Conservation (phyloP, 2,113 vertebrate species). For the Apteryx mantelli region DNA sequence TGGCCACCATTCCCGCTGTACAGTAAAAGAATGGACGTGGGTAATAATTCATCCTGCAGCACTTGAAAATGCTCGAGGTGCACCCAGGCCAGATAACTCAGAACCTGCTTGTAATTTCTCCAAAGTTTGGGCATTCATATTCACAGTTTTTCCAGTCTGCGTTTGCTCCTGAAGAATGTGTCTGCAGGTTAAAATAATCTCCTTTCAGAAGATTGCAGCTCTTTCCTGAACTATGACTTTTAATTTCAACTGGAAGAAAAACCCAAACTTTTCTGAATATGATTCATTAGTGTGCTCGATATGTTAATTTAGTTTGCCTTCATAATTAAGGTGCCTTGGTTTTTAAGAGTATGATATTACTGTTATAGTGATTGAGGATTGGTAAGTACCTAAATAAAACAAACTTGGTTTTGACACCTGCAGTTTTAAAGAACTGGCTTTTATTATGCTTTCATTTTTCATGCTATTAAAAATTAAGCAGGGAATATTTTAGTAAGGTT, state of each 20-base stretch:
- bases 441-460: slow-evolving; percentile 19
- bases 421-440: neutral
- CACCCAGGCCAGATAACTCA: slow-evolving; percentile 8
- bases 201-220: neutral
- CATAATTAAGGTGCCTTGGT: slow-evolving; percentile 16
- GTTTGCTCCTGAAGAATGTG: neutral
- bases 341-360: neutral
- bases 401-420: neutral
- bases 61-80: neutral
- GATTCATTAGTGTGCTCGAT: neutral
- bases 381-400: neutral
- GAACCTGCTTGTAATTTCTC: slow-evolving; percentile 4
- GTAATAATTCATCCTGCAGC: slow-evolving; percentile 47
- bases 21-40: neutral
- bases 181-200: neutral
- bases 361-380: neutral
- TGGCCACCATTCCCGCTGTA: neutral
- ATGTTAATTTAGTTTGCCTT: neutral
- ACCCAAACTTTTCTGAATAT: neutral
- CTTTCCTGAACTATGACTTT: neutral
- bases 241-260: neutral
- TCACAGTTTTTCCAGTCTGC: neutral
- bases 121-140: neutral
- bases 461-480: neutral
- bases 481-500: neutral